A percentile compares a stretch with the other conserved stretches of the same genome.
Conservation (phyloP, 2,113 vertebrate species). For the Pluvianellus socialis region DNA sequence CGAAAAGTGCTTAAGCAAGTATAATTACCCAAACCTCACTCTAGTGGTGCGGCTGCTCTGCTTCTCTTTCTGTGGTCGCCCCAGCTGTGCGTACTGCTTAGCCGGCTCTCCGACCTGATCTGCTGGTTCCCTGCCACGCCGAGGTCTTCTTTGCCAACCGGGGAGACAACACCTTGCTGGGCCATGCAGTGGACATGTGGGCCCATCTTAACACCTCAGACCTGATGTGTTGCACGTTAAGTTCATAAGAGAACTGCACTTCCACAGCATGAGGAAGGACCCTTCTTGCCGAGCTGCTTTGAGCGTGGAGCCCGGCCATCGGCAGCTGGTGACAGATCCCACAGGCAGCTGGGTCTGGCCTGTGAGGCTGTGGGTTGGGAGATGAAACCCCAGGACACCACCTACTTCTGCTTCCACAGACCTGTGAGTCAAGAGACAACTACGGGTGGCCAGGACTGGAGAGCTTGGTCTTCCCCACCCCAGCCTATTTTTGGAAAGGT, state of each 20-base stretch:
- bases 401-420: not conserved
- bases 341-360: not conserved
- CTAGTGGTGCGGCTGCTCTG: not conserved
- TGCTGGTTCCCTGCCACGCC: not conserved
- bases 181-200: not conserved
- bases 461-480: not conserved
- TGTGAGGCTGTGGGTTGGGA: not conserved
- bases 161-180: not conserved
- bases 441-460: not conserved
- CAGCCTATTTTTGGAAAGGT: not conserved
- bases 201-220: not conserved
- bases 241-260: not conserved
- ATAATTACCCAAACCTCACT: not conserved
- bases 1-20: not conserved
- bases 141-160: not conserved
- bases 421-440: not conserved
- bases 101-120: not conserved
- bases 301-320: fast-evolving
- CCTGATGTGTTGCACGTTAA: fast-evolving
- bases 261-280: not conserved
- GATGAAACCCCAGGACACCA: not conserved
- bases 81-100: not conserved
- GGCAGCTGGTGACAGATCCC: not conserved
- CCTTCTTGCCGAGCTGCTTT: not conserved
- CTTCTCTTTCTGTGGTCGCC: not conserved